Conservation (phyloP, 2,113 vertebrate species). For the Ptyas mucosa region DNA sequence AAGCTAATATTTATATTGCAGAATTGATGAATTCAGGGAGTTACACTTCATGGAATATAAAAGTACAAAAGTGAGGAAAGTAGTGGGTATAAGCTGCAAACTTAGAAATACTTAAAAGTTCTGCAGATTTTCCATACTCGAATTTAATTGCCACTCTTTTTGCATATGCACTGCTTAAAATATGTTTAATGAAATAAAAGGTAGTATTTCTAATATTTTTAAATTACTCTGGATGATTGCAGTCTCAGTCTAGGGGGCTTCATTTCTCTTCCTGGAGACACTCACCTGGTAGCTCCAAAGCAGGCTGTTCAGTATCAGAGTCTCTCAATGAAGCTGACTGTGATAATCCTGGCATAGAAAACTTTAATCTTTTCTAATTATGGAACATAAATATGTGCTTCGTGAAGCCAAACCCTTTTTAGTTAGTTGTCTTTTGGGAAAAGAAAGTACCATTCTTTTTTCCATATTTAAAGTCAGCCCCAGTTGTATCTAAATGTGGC, state of each 20-base stretch:
- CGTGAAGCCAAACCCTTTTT: not conserved
- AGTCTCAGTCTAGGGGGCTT: not conserved
- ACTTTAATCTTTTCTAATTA: not conserved
- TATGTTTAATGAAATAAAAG: not conserved
- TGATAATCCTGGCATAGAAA: not conserved
- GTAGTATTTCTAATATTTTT: not conserved
- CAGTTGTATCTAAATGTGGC: not conserved
- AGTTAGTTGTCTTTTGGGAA: not conserved
- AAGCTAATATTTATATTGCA: not conserved
- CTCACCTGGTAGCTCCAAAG: not conserved
- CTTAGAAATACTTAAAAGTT: not conserved
- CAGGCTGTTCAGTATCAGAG: not conserved
- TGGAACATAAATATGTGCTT: not conserved
- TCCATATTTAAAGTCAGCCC: not conserved
- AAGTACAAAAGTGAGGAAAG: conserved; percentile 2
- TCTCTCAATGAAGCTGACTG: not conserved
- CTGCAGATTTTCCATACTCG: not conserved
- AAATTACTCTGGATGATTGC: not conserved
- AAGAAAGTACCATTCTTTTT: not conserved
- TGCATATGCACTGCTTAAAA: not conserved
- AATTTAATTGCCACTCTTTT: not conserved
- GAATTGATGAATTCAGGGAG: not conserved
- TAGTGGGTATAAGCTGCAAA: not conserved
- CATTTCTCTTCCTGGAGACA: not conserved
- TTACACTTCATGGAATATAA: not conserved